Evolutionary conservation across 2,113 vertebrate species (phyloP).

Genomic region (Gobio gobio): DNA sequence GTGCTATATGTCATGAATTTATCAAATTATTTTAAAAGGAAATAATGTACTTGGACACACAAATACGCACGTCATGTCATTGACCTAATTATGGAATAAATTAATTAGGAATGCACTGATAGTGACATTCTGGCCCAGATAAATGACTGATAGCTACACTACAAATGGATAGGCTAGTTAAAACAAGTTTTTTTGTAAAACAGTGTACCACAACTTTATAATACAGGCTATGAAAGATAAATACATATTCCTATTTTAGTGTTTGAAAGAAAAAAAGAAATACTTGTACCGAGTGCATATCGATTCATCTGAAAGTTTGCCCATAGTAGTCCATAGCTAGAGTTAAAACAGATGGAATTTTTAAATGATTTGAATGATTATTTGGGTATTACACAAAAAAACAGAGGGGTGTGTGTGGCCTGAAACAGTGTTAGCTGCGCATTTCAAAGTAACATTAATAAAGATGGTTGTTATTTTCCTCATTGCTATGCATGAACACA

Average conservation of each 20-base stretch:
- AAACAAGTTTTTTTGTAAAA: background rate
- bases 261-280: background rate
- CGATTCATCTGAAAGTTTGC: background rate
- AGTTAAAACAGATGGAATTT: background rate
- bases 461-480: background rate
- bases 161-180: background rate
- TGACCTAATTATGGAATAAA: background rate
- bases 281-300: too few relatives aligned
- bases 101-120: background rate
- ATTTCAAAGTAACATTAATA: background rate
- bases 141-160: background rate
- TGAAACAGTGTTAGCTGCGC: background rate
- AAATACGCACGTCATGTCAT: too few relatives aligned
- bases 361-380: background rate
- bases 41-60: too few relatives aligned
- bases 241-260: background rate
- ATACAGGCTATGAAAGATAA: background rate
- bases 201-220: background rate
- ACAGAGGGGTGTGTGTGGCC: background rate
- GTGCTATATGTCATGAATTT: too few relatives aligned
- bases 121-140: background rate
- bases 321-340: background rate
- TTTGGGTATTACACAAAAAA: background rate
- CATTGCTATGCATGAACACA: too few relatives aligned
- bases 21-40: too few relatives aligned